Conservation (phyloP, 2,888 invertebrate species). For the Diplolepis rosae region DNA sequence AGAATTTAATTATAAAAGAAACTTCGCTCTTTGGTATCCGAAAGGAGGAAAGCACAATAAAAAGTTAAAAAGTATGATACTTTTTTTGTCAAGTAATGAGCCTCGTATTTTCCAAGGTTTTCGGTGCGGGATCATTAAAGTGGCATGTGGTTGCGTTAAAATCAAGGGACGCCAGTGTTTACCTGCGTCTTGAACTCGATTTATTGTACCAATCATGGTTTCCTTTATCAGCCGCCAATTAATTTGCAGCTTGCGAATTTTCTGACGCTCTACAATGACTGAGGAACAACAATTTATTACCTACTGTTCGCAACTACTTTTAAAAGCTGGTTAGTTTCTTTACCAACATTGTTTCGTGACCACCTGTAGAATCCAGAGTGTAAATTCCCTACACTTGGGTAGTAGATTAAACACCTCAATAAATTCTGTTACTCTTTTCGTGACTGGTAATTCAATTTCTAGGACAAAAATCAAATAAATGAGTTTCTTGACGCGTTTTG, state of each 20-base stretch:
- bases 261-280: conserved; percentile 30
- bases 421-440: conserved; percentile 30
- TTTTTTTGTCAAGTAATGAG: conserved; percentile 17
- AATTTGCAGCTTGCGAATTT: conserved; percentile 26
- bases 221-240: conserved; percentile 34
- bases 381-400: conserved; percentile 22
- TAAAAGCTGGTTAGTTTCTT: conserved; percentile 24
- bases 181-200: conserved; percentile 22
- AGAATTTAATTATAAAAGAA: background rate
- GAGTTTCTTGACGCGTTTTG: conserved; percentile 13
- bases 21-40: too few relatives aligned
- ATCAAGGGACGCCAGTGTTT: conserved; percentile 32
- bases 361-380: conserved; percentile 29
- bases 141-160: conserved; percentile 29
- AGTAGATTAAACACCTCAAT: conserved; percentile 26
- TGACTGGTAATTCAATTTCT: conserved; percentile 31
- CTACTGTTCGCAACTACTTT: background rate
- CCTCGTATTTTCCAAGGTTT: conserved; percentile 8
- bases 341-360: conserved; percentile 31
- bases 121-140: conserved; percentile 32
- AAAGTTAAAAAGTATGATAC: background rate
- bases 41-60: too few relatives aligned
- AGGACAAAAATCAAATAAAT: conserved; percentile 22
- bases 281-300: conserved; percentile 16
- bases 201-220: conserved; percentile 32